These are phyloP conservation scores for Trachelipus rathkii DNA, from an alignment of 1,140 invertebrate species.

Conservation along the genomic window DNA sequence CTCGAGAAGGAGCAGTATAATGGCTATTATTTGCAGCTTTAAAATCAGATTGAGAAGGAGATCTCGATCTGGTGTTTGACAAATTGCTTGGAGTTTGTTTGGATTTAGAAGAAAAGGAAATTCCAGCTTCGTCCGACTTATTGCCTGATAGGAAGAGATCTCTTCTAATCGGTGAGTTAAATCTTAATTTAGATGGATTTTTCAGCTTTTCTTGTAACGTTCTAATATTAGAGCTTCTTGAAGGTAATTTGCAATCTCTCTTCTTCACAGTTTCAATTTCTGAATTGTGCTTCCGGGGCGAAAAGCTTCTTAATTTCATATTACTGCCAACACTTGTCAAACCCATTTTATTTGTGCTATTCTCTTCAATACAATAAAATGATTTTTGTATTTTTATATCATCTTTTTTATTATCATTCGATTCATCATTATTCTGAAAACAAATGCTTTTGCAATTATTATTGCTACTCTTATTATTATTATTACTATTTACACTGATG, in stretches of 20 bases:
- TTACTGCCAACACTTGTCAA: background rate
- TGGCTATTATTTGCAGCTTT: background rate
- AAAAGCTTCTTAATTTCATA: background rate
- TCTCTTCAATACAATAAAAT: background rate
- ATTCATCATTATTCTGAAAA: no score
- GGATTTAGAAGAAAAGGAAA: background rate
- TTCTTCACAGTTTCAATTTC: background rate
- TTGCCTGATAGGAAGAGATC: background rate
- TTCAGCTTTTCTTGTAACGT: background rate
- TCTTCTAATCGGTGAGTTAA: background rate
- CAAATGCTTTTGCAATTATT: background rate
- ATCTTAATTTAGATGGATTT: background rate
- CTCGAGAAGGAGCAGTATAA: background rate
- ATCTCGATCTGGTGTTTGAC: background rate
- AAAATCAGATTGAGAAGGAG: background rate
- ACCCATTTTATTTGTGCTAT: background rate
- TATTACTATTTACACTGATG: background rate
- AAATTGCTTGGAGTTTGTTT: background rate
- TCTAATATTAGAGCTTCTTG: background rate
- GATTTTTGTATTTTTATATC: background rate
- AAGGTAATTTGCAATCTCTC: background rate
- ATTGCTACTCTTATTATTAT: background rate
- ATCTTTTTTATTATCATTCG: background rate
- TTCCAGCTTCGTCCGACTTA: background rate
- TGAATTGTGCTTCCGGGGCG: background rate